Evolutionary conservation across 2,888 invertebrate species (phyloP).

Genomic region (Andricus quercusramuli): DNA sequence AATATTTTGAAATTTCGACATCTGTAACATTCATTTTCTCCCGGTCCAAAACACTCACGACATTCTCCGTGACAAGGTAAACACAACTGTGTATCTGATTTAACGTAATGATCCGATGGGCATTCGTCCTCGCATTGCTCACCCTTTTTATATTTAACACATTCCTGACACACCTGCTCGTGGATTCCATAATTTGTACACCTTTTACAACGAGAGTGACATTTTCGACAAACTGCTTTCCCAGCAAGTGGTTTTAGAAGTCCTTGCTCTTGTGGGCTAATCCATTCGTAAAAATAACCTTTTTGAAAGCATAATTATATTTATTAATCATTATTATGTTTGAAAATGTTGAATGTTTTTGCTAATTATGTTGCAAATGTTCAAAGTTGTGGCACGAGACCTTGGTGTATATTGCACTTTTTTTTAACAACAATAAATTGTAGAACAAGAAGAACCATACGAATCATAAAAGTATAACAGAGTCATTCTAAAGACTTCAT

Average conservation of each 20-base stretch:
- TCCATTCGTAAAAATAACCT: constrained; percentile 91
- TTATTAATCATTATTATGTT: not conserved
- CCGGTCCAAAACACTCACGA: constrained; percentile 90
- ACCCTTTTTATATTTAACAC: constrained; percentile 90
- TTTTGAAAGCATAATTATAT: constrained; percentile 62
- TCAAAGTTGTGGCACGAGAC: no score
- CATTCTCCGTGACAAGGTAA: constrained; percentile 90
- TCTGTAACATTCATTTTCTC: constrained; percentile 86
- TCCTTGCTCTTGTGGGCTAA: constrained; percentile 87
- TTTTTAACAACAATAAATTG: no score
- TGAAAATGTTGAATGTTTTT: not conserved
- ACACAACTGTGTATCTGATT: constrained; percentile 86
- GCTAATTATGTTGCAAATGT: not conserved
- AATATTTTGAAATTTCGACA: constrained; percentile 90
- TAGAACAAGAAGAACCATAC: no score
- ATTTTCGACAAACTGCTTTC: constrained; percentile 93
- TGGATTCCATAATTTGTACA: constrained; percentile 95
- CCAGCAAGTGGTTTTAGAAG: constrained; percentile 88
- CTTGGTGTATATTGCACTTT: no score
- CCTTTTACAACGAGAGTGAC: constrained; percentile 92
- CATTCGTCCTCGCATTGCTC: constrained; percentile 96
- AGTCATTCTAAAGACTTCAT: no score
- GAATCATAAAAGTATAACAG: no score
- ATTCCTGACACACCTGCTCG: constrained; percentile 91
- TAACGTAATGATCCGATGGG: constrained; percentile 90